Evolutionary conservation across 2,797 vertebrate genomes (phyloP), one percentile per base, ranked within the genome.

Genomic region (Poeciliopsis presidionis): DNA sequence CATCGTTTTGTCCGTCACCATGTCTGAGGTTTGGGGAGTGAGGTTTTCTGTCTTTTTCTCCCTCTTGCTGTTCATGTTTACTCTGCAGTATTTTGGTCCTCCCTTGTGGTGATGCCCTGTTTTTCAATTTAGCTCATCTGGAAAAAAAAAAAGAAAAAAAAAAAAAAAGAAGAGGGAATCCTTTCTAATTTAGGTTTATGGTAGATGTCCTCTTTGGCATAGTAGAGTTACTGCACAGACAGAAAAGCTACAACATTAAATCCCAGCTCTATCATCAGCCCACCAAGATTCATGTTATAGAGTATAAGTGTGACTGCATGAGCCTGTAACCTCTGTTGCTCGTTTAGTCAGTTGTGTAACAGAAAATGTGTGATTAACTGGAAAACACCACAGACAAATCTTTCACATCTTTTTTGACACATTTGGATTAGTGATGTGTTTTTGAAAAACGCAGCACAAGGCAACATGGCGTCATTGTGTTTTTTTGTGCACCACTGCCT

Each of bases 311-410:
- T 43, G 73, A 73, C 55, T 80, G 73, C 36, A 18, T 78, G 75
- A 65, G 84, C 70, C 36, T 85, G 72, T 14, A 43, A 75, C 85
- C 84, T 75, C 73, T 81, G 73, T 74, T 5, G 80, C 79, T 83
- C 61, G 14, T 88, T 76, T 67, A 81, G n/a, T 45, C 49, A 73
- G 43, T 80, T 22, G 78, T 30, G 12, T 61, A 16, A 84, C 77
- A 57, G 75, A 65, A 87, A 80, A 28, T 43, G 77, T 88, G 72
- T 81, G 73, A 87, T 87, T 84, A 86, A 73, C 45, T 84, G 70
- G 70, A 89, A 86, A 84, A 49, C 47, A 79, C 78, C 57, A 65
- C 8, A 5, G 59, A 51, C 81, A 76, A 75, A 75, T 53, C 14
- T 77, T 45, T 36, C 73, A 41, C 18, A 12, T 28, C 49, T 57